These are phyloP conservation scores for Drosophila pectinifera DNA, from an alignment of 1,140 invertebrate species.

Conservation along the genomic window DNA sequence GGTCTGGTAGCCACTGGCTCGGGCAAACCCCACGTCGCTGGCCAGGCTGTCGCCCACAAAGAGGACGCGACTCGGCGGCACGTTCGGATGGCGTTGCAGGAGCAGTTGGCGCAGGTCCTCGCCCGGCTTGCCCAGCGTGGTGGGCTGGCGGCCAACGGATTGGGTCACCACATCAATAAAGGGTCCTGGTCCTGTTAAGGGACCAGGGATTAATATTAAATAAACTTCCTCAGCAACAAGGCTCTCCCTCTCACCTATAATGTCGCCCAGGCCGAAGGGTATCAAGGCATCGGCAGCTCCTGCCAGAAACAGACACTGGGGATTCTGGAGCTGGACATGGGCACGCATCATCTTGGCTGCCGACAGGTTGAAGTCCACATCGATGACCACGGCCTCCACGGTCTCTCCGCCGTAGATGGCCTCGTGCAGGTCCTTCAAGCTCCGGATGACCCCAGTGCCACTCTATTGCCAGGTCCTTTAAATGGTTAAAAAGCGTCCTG, in stretches of 20 bases:
- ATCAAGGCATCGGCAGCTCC: slow-evolving; percentile 86
- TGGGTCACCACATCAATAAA: slow-evolving; percentile 86
- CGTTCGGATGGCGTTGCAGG: slow-evolving; percentile 81
- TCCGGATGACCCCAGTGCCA: slow-evolving; percentile 73
- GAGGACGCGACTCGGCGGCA: slow-evolving; percentile 86
- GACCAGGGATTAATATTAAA: too few relatives aligned
- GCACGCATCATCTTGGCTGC: slow-evolving; percentile 85
- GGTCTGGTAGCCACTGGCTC: slow-evolving; percentile 86
- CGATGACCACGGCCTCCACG: slow-evolving; percentile 86
- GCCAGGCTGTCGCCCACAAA: slow-evolving; percentile 88
- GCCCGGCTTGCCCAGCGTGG: slow-evolving; percentile 86
- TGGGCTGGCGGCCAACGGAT: slow-evolving; percentile 85
- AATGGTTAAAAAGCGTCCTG: too few relatives aligned
- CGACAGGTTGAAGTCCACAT: slow-evolving; percentile 86
- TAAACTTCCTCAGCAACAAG: too few relatives aligned
- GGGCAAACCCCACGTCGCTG: slow-evolving; percentile 87
- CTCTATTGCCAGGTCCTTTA: slow-evolving; percentile 36
- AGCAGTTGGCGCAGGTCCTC: slow-evolving; percentile 84
- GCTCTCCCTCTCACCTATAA: slow-evolving; percentile 50
- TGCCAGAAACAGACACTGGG: slow-evolving; percentile 85
- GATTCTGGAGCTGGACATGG: slow-evolving; percentile 84
- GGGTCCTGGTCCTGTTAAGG: slow-evolving; percentile 85
- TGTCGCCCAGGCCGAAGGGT: slow-evolving; percentile 80
- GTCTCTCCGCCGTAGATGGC: slow-evolving; percentile 82
- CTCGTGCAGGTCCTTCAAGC: slow-evolving; percentile 75